Evolutionary conservation across 2,888 invertebrate genomes (phyloP), one percentile per base, ranked within the genome.

Genomic region (Synergus japonicus): DNA sequence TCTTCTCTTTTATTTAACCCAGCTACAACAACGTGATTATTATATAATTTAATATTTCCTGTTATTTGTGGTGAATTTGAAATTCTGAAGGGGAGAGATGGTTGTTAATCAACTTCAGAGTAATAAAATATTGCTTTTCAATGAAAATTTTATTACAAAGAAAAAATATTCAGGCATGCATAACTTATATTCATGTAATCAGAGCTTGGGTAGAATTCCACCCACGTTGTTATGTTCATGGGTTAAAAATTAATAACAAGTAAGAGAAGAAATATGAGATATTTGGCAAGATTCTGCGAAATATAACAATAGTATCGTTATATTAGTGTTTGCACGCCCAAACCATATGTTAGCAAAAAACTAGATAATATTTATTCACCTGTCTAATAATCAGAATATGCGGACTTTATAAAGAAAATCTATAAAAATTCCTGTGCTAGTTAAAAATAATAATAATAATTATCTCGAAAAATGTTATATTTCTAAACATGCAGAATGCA

Each of bases 271-370:
- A 29, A 69, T 12, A 29, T 69, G 29, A 22, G 13, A 49, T 49
- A 9, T 49, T 49, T 69, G 4, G 29, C 13, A 69, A 69, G 49
- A 69, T 22, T 22, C 69, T 46, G 29, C 37, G 46, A 54, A 69
- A 54, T 37, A 8, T 49, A 49, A 49, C 49, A 54, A 49, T 69
- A 46, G 49, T 37, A 49, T 69, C 69, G 37, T 54, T 69, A 69
- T 7, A n/a, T 37, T 29, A 29, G 37, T 22, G 15, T 54, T 54
- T 29, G n/a, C 15, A n/a, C 29, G 37, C n/a, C 54, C 69, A 49
- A 54, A 29, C 54, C 54, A 73, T 73, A 15, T 54, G 15, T 73
- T 13, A 10, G 22, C 49, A 54, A 54, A 22, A 69, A 49, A 29
- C 8, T 43, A 41, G 12, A 22, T 29, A 29, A 29, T 69, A 46